phyloP scores from a whole-genome alignment of 2,888 invertebrate species.

The Melanchra persicariae region DNA sequence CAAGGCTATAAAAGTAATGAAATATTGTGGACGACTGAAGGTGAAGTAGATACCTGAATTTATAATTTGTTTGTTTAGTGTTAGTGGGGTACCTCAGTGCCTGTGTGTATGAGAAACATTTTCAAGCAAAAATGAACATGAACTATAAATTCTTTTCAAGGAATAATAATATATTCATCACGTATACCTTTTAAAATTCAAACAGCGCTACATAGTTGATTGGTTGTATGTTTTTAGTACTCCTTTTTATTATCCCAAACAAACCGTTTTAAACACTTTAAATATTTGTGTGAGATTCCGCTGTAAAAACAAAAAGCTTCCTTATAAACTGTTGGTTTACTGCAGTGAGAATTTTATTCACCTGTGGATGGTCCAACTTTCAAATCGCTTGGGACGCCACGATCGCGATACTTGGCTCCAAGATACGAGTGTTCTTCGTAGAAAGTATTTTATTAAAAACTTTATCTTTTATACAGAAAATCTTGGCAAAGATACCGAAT shows the following conservation, averaged over 20 bases:
- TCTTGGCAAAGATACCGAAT: constrained; percentile 34
- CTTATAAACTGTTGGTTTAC: constrained; percentile 38
- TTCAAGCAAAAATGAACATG: constrained; percentile 19
- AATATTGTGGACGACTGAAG: constrained; percentile 19
- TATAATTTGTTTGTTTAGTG: constrained; percentile 25
- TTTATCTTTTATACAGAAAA: constrained; percentile 38
- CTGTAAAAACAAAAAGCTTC: constrained; percentile 33
- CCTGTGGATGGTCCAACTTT: constrained; percentile 48
- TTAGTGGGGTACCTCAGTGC: constrained; percentile 4
- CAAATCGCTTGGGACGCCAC: constrained; percentile 49
- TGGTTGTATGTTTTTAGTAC: constrained; percentile 21
- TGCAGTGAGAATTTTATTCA: constrained; percentile 60
- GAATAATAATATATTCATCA: neutral
- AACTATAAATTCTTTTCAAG: constrained; percentile 54
- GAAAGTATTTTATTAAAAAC: constrained; percentile 56
- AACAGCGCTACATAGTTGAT: constrained; percentile 4
- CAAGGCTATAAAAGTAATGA: constrained; percentile 40
- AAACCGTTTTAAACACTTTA: constrained; percentile 45
- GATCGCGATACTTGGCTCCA: constrained; percentile 39
- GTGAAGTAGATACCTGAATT: constrained; percentile 21
- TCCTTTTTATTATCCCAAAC: constrained; percentile 26
- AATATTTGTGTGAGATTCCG: constrained; percentile 56
- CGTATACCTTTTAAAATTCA: neutral
- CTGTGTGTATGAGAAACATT: neutral
- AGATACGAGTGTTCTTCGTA: constrained; percentile 45